A percentile compares a stretch with the other conserved stretches of the same genome.
Evolutionary conservation across 2,888 invertebrate species (phyloP).

Genomic region (Parnassius glacialis): DNA sequence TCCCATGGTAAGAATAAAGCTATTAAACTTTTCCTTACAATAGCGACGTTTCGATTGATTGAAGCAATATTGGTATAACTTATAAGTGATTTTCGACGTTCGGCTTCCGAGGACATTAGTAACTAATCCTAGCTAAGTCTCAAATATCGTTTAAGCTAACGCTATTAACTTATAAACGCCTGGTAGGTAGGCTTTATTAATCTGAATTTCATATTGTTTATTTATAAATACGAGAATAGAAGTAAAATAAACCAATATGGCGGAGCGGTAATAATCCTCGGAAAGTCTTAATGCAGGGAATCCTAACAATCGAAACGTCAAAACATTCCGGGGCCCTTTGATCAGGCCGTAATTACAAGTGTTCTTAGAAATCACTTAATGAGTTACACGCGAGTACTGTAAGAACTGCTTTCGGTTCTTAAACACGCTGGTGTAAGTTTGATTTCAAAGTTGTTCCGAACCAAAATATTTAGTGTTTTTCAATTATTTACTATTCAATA

Average conservation of each 20-base stretch:
- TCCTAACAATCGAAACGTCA: constrained; percentile 48
- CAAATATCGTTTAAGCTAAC: not conserved
- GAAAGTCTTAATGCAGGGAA: constrained; percentile 45
- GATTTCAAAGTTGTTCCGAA: not conserved
- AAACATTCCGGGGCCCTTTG: constrained; percentile 67
- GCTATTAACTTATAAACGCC: not conserved
- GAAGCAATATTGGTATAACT: not conserved
- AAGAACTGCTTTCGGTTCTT: not conserved
- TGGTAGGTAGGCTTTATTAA: not conserved
- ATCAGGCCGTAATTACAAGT: constrained; percentile 60
- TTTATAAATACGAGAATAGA: constrained; percentile 17
- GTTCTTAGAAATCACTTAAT: constrained; percentile 71
- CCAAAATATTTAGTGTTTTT: no score
- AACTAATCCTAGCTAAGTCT: not conserved
- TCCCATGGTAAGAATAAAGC: no score
- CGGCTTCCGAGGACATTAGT: not conserved
- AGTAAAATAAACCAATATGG: constrained; percentile 10
- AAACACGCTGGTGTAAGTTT: no score
- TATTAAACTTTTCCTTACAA: no score
- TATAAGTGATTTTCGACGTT: not conserved
- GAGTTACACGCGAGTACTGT: constrained; percentile 55
- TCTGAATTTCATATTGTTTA: not conserved
- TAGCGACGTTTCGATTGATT: no score
- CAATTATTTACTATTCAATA: no score
- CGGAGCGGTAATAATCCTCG: constrained; percentile 23